Evolutionary conservation across 30 jellyfish, hydroid and myxozoan genomes (phyloP).

Genomic region (Turritopsis rubra): DNA sequence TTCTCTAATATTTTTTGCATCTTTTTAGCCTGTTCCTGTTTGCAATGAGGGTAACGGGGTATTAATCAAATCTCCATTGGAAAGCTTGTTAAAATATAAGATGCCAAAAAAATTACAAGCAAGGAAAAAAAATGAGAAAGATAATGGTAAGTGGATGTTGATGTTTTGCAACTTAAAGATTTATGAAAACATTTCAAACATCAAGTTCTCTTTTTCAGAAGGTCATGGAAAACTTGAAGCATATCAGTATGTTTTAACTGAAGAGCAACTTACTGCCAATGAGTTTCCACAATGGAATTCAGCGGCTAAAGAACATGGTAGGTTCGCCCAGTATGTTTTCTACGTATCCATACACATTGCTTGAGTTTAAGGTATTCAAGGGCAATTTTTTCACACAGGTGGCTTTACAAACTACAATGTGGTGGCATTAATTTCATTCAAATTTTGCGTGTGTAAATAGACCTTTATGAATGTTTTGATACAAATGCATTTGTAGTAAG

Average conservation of each 20-base stretch:
- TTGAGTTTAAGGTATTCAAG: no score
- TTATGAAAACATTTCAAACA: no score
- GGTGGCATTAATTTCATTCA: no score
- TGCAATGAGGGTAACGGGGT: slow-evolving; percentile 65
- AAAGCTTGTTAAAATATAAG: slow-evolving; percentile 36
- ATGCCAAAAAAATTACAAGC: slow-evolving; percentile 57
- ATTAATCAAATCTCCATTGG: slow-evolving; percentile 45
- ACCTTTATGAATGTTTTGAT: no score
- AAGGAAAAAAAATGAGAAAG: slow-evolving; percentile 20
- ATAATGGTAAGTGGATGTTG: background rate
- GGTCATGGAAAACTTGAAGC: background rate
- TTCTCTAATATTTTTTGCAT: no score
- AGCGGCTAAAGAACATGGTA: slow-evolving; percentile 42
- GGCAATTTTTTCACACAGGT: no score
- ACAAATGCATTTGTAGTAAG: no score
- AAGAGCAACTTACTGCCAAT: slow-evolving; percentile 14
- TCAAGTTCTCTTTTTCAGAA: background rate
- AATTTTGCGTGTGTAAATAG: no score
- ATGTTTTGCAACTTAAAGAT: no score
- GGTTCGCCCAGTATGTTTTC: no score
- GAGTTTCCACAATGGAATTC: slow-evolving; percentile 47
- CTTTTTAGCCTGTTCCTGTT: slow-evolving; percentile 46
- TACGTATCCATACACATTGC: no score
- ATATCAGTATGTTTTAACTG: slow-evolving; percentile 17
- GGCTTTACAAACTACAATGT: no score